A percentile compares a stretch with the other conserved stretches of the same genome.
phyloP scores from a whole-genome alignment of 2,797 vertebrate genomes.

The Malurus leucopterus region DNA sequence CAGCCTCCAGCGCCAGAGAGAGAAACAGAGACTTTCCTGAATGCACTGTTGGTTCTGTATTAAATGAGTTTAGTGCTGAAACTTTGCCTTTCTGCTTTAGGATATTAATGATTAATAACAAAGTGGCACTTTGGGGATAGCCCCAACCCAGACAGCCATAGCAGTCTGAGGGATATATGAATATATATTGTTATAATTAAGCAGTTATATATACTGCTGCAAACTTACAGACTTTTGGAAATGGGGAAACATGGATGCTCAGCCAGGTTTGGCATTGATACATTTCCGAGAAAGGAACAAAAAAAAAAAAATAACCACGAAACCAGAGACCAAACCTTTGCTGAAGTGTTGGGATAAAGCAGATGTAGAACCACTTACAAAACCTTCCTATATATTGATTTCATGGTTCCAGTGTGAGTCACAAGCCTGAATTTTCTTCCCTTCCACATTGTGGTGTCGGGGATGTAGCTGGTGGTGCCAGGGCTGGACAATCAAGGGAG shows the following conservation, averaged over 20 bases:
- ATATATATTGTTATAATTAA: not conserved
- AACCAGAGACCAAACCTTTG: not conserved
- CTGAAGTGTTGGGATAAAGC: not conserved
- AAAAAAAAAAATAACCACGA: not conserved
- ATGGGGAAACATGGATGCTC: not conserved
- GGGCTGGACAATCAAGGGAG: not conserved
- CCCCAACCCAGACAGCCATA: not conserved
- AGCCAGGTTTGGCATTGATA: not conserved
- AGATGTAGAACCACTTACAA: not conserved
- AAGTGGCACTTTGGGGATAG: not conserved
- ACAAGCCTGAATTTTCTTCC: not conserved
- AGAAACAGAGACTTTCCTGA: not conserved
- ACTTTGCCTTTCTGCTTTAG: not conserved
- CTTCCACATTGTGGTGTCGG: not conserved
- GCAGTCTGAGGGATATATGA: not conserved
- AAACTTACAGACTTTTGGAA: not conserved
- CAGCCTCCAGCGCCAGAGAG: not conserved
- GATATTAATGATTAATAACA: not conserved
- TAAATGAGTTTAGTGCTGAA: not conserved
- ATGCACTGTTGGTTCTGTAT: not conserved
- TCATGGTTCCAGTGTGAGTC: not conserved
- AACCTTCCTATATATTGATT: not conserved
- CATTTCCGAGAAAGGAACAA: not conserved
- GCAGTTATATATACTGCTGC: not conserved
- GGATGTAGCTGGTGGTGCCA: not conserved